Base-by-base conservation (phyloP, 2,113 vertebrate species). In the Alethe diademata region DNA sequence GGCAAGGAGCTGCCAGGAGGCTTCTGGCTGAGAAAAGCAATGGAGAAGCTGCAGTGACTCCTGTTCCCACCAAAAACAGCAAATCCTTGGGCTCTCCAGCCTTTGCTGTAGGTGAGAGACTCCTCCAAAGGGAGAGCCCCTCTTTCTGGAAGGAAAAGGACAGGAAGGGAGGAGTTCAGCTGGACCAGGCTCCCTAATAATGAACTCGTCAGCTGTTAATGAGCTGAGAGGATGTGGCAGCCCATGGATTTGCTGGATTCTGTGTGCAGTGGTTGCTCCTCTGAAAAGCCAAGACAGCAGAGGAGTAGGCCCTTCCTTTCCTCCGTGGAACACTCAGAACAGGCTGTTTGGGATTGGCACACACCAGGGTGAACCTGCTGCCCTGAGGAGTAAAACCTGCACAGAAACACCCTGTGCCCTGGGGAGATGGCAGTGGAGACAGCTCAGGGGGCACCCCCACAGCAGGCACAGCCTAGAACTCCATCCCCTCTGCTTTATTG, bases 101-200 rank as follows among this genome's bases (percentile, higher is more conserved):
- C 74, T 91, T 45, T 91, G 95, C 90, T 94, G 95, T 85, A 93
- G 93, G 93, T 95, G 95, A 79, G 93, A 75, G 84, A 31, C 74
- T 26, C 8, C 57, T 93, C 81, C 69, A 64, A 71, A 71, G 84
- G 87, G 69, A 96, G 56, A 92, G 65, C 48, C 65, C 35, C 51
- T 78, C 65, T 14, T 40, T 72, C 74, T 96, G 96, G 95, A 93
- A 92, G 92, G 78, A 62, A 22, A 26, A 85, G 85, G 53, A 75
- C 92, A 94, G 96, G 95, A 96, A 96, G 93, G 96, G 95, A 96
- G 96, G 93, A 85, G 95, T 65, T 53, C 74, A 88, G 47, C 90
- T 96, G 96, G 92, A 91, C 2, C 73, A 48, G 87, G 1, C 9
- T 92, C 64, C 50, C 67, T n/a, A 12, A 8, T 23, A 48, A 67